Evolutionary conservation across 2,113 vertebrate genomes (phyloP).

Genomic region (Laterallus jamaicensis): DNA sequence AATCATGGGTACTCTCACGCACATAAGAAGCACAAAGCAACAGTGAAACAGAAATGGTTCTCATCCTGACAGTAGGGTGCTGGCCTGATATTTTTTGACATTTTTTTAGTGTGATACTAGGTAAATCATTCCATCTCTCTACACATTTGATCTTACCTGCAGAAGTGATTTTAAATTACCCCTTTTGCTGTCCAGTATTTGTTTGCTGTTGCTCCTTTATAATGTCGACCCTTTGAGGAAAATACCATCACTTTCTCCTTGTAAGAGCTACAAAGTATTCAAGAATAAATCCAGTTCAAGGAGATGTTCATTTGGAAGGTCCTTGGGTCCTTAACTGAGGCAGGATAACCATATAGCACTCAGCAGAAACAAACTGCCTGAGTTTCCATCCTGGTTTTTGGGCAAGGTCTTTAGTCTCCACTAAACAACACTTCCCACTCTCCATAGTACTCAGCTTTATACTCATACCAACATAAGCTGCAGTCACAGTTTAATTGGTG

Average conservation of each 20-base stretch:
- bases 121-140: not conserved
- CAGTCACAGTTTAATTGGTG: not conserved
- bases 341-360: not conserved
- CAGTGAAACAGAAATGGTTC: not conserved
- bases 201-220: not conserved
- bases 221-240: not conserved
- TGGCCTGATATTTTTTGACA: not conserved
- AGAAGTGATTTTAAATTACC: not conserved
- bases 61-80: accelerated
- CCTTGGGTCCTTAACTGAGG: not conserved
- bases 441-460: not conserved
- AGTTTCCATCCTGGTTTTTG: not conserved
- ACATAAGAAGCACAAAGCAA: not conserved
- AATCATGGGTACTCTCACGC: not conserved
- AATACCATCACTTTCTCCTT: not conserved
- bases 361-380: not conserved
- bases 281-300: not conserved
- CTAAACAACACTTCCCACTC: not conserved
- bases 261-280: not conserved
- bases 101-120: not conserved
- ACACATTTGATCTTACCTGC: not conserved
- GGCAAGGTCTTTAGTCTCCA: not conserved
- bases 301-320: not conserved
- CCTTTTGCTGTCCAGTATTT: not conserved
- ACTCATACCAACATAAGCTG: not conserved